A percentile compares a stretch with the other conserved stretches of the same genome.
These are phyloP conservation scores for Aphis craccivora DNA, from an alignment of 1,140 invertebrate species.

Conservation along the genomic window DNA sequence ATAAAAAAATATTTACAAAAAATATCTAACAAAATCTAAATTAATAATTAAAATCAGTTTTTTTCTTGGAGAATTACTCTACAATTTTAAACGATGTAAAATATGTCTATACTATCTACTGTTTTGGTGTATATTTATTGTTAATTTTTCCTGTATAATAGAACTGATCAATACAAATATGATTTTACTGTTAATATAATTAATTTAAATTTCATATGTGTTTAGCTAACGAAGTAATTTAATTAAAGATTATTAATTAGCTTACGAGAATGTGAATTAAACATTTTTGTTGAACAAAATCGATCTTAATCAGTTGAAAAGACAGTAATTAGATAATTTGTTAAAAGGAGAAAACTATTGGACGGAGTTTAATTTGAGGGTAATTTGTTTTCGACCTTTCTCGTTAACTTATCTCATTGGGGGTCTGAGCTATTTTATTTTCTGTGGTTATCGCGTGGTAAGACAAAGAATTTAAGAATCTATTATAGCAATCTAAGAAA, in stretches of 20 bases:
- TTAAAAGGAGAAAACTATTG: not conserved
- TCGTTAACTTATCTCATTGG: not conserved
- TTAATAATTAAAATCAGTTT: not conserved
- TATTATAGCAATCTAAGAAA: not conserved
- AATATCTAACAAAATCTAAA: too few species aligned
- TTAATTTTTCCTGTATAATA: not conserved
- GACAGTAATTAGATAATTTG: slow-evolving; percentile 18
- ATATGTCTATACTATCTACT: not conserved
- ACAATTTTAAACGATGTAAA: not conserved
- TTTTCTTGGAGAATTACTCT: not conserved
- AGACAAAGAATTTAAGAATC: not conserved
- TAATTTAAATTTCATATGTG: not conserved
- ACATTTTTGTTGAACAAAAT: not conserved
- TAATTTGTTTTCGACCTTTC: slow-evolving; percentile 24
- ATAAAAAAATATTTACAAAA: too few species aligned
- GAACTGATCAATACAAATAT: not conserved
- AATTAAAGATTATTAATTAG: not conserved
- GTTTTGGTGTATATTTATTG: not conserved
- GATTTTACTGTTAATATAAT: not conserved
- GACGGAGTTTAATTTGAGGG: not conserved
- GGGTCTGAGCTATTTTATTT: not conserved
- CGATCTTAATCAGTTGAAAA: not conserved
- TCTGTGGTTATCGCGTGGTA: not conserved
- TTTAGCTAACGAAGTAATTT: not conserved
- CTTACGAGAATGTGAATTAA: not conserved